These are phyloP conservation scores for Ranitomeya variabilis DNA, from an alignment of 2,113 vertebrate species.

Conservation along the genomic window DNA sequence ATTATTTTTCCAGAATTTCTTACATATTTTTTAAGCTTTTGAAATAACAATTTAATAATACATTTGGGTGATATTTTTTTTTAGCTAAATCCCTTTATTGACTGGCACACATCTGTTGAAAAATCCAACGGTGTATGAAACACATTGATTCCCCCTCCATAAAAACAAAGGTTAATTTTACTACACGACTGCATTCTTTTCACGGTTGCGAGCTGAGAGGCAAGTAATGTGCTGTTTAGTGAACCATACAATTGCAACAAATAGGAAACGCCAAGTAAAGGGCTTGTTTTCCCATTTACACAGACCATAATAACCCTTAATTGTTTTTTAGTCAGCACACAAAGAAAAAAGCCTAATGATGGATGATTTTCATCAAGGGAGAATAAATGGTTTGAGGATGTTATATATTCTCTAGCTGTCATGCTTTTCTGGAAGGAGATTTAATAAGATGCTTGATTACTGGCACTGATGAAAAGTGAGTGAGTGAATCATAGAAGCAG, in stretches of 20 bases:
- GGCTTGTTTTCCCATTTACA: conserved; percentile 30
- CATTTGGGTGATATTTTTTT: neutral
- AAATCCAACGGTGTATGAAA: neutral
- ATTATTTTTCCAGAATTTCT: no score
- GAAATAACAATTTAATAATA: no score
- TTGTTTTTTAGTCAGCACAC: conserved; percentile 35
- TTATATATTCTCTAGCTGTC: conserved; percentile 35
- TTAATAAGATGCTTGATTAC: conserved; percentile 46
- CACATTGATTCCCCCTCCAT: neutral
- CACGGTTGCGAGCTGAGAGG: conserved; percentile 56
- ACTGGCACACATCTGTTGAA: neutral
- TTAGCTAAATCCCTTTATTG: neutral
- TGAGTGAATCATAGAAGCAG: neutral
- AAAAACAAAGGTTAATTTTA: neutral
- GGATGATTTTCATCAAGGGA: conserved; percentile 48
- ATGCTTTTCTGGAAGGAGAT: conserved; percentile 43
- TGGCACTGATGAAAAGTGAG: conserved; percentile 29
- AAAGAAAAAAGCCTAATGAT: conserved; percentile 45
- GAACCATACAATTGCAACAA: conserved; percentile 35
- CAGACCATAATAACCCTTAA: conserved; percentile 30
- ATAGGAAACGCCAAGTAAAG: conserved; percentile 43
- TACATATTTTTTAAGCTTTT: no score
- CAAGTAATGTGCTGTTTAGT: conserved; percentile 58
- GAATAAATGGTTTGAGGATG: conserved; percentile 40
- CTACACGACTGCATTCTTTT: neutral